Base-by-base conservation (phyloP, 2,113 vertebrate genomes). In the Ahaetulla prasina region DNA sequence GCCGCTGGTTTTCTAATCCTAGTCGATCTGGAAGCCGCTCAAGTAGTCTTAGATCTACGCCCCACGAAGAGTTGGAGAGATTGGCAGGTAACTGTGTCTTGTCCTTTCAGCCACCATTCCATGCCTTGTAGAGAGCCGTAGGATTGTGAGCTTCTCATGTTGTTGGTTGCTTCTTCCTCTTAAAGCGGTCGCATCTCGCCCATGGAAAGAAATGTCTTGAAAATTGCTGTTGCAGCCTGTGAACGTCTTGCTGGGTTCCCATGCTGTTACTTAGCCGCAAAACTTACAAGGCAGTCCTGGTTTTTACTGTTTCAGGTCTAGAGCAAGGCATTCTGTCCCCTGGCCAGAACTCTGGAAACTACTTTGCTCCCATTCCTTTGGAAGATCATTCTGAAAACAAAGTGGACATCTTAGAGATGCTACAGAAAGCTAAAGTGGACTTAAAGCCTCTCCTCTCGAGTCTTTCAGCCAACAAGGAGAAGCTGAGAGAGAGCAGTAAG, bases 341-440 rank as follows among this genome's bases (percentile, higher is more conserved):
- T 93, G 97, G 97, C 95, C 98, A 98, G 95, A 98, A 98, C 93
- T 98, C 98, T 84, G 98, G 97, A 93, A 97, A 98, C 94, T 99
- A 98, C 97, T 99, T 99, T 98, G 99, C 98, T 97, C 99, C 99
- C 91, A 99, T 99, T 97, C 98, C 98, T 92, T 96, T 98, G 95
- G 98, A 98, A 97, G 99, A 99, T 90, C 97, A 97, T 94, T 97
- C 98, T 95, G 98, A 98, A 97, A 99, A 99, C 95, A 99, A 99
- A 96, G 99, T 99, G 96, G 99, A 99, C 97, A 99, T 99, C 96
- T 97, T 99, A 97, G 99, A 99, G 96, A 98, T 99, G 96, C 98
- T 99, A 94, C 98, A 99, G 96, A 99, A 99, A 97, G 99, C 99
- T 97, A 99, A 99, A 98, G 97, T 99, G 96, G 99, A 99, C 96